Conservation (phyloP, 2,888 invertebrate species). For the Temnothorax unifasciatus region DNA sequence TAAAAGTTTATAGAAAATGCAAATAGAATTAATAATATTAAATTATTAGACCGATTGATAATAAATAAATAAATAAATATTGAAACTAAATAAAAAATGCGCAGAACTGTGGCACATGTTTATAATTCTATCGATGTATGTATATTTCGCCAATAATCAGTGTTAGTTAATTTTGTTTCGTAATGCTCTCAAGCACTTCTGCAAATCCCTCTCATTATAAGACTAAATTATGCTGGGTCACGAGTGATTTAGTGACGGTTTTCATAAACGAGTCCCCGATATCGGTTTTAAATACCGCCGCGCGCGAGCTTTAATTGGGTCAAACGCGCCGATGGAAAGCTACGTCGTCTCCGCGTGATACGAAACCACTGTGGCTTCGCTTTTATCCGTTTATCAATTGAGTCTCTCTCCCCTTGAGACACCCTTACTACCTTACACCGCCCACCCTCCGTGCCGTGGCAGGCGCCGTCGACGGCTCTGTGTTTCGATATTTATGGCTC, state of each 20-base stretch:
- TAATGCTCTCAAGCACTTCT: background rate
- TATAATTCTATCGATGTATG: background rate
- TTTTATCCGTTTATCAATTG: conserved; percentile 84
- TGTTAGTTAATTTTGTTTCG: conserved; percentile 14
- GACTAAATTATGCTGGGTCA: conserved; percentile 13
- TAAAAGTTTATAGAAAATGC: background rate
- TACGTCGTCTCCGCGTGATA: conserved; percentile 55
- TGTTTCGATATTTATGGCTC: conserved; percentile 82
- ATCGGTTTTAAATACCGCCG: conserved; percentile 32
- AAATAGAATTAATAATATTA: background rate
- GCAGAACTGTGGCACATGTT: background rate
- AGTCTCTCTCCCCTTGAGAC: conserved; percentile 74
- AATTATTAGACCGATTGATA: background rate
- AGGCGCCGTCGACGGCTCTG: conserved; percentile 78
- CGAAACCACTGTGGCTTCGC: conserved; percentile 63
- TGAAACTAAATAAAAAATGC: background rate
- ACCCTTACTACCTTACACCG: conserved; percentile 65
- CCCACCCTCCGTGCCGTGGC: conserved; percentile 72
- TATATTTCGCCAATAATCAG: background rate
- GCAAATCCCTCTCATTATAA: conserved; percentile 15
- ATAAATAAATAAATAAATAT: background rate
- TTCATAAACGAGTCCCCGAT: conserved; percentile 19
- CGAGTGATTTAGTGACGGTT: conserved; percentile 25
- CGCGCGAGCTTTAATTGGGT: conserved; percentile 63
- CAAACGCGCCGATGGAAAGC: conserved; percentile 57